These are phyloP conservation scores for Zele albiditarsus DNA, from an alignment of 2,888 invertebrate genomes.

Conservation along the genomic window DNA sequence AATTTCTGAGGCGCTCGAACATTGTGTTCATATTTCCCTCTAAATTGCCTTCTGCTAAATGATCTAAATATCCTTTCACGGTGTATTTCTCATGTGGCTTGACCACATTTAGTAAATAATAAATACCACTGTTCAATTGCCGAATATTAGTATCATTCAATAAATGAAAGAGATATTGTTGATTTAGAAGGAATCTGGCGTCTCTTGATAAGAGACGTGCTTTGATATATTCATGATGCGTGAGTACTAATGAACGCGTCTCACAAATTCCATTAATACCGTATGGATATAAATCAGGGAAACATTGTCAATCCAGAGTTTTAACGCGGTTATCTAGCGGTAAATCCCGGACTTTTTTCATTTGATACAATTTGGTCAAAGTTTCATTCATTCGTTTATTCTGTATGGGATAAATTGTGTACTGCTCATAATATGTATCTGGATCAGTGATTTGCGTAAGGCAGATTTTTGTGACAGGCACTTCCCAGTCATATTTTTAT, in stretches of 20 bases:
- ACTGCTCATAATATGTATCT: conserved; percentile 27
- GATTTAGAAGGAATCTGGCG: conserved; percentile 52
- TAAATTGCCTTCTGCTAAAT: too few relatives aligned
- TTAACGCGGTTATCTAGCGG: conserved; percentile 45
- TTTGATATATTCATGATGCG: conserved; percentile 51
- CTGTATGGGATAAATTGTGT: conserved; percentile 49
- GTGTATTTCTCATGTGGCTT: conserved; percentile 46
- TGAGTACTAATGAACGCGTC: conserved; percentile 46
- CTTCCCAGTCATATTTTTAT: not conserved
- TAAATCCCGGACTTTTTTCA: too few relatives aligned
- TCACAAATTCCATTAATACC: conserved; percentile 51
- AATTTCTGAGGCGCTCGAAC: conserved; percentile 42
- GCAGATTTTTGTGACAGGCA: not conserved
- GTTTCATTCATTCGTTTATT: conserved; percentile 48
- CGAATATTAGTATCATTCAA: conserved; percentile 53
- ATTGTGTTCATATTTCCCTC: conserved; percentile 47
- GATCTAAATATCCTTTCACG: conserved; percentile 44
- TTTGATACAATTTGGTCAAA: conserved; percentile 52
- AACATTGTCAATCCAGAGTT: conserved; percentile 52
- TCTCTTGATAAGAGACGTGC: conserved; percentile 50
- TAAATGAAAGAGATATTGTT: too few relatives aligned
- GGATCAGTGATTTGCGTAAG: not conserved
- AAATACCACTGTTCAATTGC: conserved; percentile 50
- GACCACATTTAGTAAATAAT: conserved; percentile 48
- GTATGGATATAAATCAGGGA: conserved; percentile 51